Percentiles rank a stretch among this genome's conserved stretches.
Conservation (phyloP, 1,140 invertebrate species). For the Dinoponera quadriceps region DNA sequence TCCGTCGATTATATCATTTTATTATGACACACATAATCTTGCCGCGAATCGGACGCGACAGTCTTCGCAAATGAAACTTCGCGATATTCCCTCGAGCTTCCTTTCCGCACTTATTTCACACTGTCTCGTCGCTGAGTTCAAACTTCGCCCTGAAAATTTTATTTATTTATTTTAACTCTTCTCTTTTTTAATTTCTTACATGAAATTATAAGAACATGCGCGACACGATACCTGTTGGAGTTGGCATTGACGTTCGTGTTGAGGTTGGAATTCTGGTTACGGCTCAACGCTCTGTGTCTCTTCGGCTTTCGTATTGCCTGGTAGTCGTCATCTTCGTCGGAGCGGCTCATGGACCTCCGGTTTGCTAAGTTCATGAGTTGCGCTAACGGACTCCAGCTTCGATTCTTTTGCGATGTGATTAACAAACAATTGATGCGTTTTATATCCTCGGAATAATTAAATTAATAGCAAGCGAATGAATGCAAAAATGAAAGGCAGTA, state of each 20-base stretch:
- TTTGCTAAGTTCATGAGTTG: too few relatives aligned
- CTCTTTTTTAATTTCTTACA: background rate
- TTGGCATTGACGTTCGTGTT: constrained; percentile 26
- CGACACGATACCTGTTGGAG: background rate
- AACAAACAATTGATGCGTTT: background rate
- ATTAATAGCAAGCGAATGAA: background rate
- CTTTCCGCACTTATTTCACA: background rate
- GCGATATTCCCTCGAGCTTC: background rate
- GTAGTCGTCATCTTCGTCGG: too few relatives aligned
- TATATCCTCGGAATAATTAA: background rate
- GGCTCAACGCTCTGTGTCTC: background rate
- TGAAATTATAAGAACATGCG: constrained; percentile 4
- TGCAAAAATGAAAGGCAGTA: background rate
- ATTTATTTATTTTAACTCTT: background rate
- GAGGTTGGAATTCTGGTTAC: constrained; percentile 17
- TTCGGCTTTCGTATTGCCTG: too few relatives aligned
- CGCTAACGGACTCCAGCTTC: too few relatives aligned
- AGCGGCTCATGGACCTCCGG: too few relatives aligned
- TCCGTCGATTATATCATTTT: constrained; percentile 8
- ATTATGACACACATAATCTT: constrained; percentile 4
- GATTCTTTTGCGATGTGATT: background rate
- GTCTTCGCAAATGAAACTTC: background rate
- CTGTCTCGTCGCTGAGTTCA: background rate
- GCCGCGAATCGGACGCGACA: background rate
- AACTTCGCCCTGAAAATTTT: background rate